Percentiles rank a stretch among this genome's conserved stretches.
Evolutionary conservation across 2,888 invertebrate genomes (phyloP).

Genomic region (Poecilobothrus nobilitatus): DNA sequence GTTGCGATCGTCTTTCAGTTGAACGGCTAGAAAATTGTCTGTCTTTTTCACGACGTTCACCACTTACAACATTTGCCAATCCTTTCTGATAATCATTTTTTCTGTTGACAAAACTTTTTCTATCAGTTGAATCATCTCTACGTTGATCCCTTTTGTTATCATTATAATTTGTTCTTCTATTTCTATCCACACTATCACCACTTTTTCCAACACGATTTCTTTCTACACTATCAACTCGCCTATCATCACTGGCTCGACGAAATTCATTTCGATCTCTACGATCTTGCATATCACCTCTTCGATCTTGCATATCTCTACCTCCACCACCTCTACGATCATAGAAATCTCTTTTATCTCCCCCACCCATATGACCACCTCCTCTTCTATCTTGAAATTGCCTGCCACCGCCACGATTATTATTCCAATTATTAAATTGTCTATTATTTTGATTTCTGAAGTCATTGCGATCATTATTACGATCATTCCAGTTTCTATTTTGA

Average conservation of each 20-base stretch:
- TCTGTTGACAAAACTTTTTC: background rate
- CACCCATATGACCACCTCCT: slow-evolving; percentile 13
- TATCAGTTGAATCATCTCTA: background rate
- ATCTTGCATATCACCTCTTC: slow-evolving; percentile 13
- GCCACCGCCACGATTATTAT: slow-evolving; percentile 15
- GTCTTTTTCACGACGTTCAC: background rate
- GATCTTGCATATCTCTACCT: slow-evolving; percentile 16
- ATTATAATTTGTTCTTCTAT: background rate
- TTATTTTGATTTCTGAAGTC: slow-evolving; percentile 13
- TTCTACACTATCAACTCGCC: background rate
- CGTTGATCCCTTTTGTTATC: background rate
- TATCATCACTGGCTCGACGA: background rate
- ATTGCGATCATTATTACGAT: slow-evolving; percentile 5
- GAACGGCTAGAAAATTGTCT: background rate
- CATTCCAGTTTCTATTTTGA: slow-evolving; percentile 8
- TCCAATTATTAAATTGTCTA: slow-evolving; percentile 13
- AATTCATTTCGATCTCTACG: background rate
- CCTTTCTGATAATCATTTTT: background rate
- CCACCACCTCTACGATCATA: slow-evolving; percentile 16
- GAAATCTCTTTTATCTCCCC: slow-evolving; percentile 12
- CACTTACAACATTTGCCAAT: background rate
- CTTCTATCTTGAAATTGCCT: slow-evolving; percentile 15
- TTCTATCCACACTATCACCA: background rate
- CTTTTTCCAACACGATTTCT: background rate
- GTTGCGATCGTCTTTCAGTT: background rate